Base-by-base conservation (phyloP, 64 coral and sea anemone species). In the Stylophora pistillata region DNA sequence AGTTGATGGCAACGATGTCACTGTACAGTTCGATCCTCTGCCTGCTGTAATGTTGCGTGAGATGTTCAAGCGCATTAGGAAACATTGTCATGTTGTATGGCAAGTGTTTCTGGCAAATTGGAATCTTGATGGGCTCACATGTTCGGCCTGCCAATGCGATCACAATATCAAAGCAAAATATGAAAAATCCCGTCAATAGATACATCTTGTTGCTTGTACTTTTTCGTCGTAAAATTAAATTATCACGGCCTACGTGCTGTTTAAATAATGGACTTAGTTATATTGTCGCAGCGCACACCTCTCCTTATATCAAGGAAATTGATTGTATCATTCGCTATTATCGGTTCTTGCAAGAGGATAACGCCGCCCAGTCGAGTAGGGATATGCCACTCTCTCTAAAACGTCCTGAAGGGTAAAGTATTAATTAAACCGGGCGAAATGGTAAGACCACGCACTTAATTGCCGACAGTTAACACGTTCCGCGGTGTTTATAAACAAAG, bases 31-130 rank as follows among this genome's bases (percentile, higher is more conserved):
- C 80, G 23, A 84, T 84, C 34, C 69, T 84, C 34, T 84, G 80
- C 47, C 62, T 60, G 11, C 60, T 62, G 17, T 84, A 41, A 5
- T 70, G 64, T 21, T 84, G 80, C 5, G 80, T 69, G 9, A 70
- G n/a, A 7, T 84, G 80, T 15, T 84, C 80, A 10, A 84, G 62
- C n/a, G 80, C 80, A 34, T 84, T 84, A 53, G 80, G 80, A 63
- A 84, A 84, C 80, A 84, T 84, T 29, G 80, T 84, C 80, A 84
- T 84, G 61, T 84, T 84, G 30, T 84, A 84, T 11, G 80, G 80
- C 31, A 84, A 20, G 60, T 84, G 59, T 17, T 34, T 33, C 11
- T 69, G 6, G 34, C 80, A 84, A 32, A 84, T 60, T 53, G 80
- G 62, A 21, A 84, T 30, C 62, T 54, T 84, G 59, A 84, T 84